phyloP scores from a whole-genome alignment of 2,113 vertebrate species.

The Mirza zaza region DNA sequence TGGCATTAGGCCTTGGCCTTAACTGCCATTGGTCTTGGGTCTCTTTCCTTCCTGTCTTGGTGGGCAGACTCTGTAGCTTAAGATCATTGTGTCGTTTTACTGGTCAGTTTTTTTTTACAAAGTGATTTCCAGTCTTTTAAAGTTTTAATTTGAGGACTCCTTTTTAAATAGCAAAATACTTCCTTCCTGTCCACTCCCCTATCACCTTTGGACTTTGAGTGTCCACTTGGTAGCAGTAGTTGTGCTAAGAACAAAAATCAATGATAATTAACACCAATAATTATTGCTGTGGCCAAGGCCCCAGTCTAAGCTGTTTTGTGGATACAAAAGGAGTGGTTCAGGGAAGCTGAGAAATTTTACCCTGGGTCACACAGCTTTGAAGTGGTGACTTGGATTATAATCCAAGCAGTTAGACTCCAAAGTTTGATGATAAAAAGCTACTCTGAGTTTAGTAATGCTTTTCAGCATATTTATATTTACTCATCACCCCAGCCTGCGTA shows the following conservation, averaged over 20 bases:
- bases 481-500: not conserved
- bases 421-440: not conserved
- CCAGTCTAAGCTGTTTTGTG: not conserved
- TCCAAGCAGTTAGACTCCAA: not conserved
- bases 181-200: no score
- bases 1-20: not conserved
- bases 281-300: not conserved
- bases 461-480: not conserved
- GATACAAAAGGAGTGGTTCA: not conserved
- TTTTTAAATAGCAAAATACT: not conserved
- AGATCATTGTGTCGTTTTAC: not conserved
- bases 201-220: not conserved
- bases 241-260: not conserved
- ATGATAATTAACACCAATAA: not conserved
- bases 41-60: not conserved
- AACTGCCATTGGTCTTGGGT: not conserved
- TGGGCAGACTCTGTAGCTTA: not conserved
- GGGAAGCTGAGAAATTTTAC: not conserved
- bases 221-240: not conserved
- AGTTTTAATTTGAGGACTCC: not conserved
- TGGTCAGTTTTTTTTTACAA: not conserved
- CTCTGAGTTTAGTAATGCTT: not conserved
- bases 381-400: not conserved
- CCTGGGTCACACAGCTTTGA: not conserved
- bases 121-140: not conserved